These are phyloP conservation scores for Stenotaenia linearis DNA, from an alignment of 2,888 invertebrate genomes.

Conservation along the genomic window DNA sequence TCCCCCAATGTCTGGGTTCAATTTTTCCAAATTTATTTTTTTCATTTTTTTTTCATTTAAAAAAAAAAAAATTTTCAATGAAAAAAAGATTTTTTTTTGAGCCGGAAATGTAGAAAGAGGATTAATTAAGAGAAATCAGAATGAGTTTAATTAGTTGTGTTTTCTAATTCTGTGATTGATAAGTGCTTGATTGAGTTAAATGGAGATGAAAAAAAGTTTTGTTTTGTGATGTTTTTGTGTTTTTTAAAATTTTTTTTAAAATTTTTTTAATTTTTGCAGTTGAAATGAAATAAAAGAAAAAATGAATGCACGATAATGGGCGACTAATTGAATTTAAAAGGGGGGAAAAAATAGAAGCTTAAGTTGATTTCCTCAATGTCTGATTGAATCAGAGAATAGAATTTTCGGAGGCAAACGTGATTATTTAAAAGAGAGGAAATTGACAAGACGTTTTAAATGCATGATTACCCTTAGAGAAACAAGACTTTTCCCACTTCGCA, in stretches of 20 bases:
- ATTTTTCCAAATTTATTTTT: not conserved
- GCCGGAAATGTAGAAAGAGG: no score
- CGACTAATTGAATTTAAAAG: not conserved
- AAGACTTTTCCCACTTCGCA: not conserved
- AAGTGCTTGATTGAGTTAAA: not conserved
- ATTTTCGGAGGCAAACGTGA: not conserved
- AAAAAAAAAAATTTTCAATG: not conserved
- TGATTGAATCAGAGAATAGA: not conserved
- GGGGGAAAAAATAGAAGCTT: not conserved
- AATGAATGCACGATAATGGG: not conserved
- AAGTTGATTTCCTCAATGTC: constrained; percentile 1
- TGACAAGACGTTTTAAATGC: not conserved
- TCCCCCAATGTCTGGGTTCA: not conserved
- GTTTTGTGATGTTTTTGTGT: not conserved
- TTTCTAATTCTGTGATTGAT: not conserved
- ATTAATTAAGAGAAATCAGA: not conserved
- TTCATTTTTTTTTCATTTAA: not conserved
- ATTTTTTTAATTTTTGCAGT: not conserved
- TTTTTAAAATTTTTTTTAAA: no score
- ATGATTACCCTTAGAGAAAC: not conserved
- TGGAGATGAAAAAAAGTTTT: not conserved
- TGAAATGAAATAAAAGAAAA: not conserved
- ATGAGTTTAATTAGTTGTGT: not conserved
- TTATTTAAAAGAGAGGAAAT: not conserved
- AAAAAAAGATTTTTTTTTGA: no score